phyloP scores from a whole-genome alignment of 2,113 vertebrate genomes.

The Origma solitaria region DNA sequence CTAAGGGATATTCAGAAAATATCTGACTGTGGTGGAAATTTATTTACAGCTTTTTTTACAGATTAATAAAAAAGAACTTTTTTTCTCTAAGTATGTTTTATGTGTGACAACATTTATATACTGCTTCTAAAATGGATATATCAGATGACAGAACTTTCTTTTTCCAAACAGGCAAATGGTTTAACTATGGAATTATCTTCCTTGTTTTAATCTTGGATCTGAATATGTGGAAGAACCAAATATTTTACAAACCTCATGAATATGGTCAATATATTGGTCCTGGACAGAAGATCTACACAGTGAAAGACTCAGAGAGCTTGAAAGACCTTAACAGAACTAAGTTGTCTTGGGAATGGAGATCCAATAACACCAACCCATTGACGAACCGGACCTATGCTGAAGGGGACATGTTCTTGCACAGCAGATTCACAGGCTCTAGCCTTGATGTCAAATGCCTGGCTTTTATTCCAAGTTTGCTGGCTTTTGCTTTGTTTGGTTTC shows the following conservation, averaged over 20 bases:
- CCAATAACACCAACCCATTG: conserved; percentile 79
- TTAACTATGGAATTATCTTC: conserved; percentile 99
- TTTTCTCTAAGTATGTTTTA: not conserved
- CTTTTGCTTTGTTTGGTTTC: conserved; percentile 93
- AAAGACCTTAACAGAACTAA: conserved; percentile 89
- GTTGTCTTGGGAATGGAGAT: conserved; percentile 91
- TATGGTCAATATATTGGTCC: conserved; percentile 97
- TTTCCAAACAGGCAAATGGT: conserved; percentile 92
- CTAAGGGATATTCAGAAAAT: conserved; percentile 1
- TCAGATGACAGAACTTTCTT: conserved; percentile 52
- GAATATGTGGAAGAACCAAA: conserved; percentile 99
- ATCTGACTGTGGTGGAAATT: not conserved
- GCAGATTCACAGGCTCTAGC: conserved; percentile 87
- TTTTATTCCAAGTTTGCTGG: conserved; percentile 90
- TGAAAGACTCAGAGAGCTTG: conserved; percentile 89
- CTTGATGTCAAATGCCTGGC: conserved; percentile 93
- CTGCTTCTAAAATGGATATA: not conserved
- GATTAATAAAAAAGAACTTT: not conserved
- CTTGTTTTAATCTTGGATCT: conserved; percentile 97
- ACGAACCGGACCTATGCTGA: conserved; percentile 85
- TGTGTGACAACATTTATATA: not conserved
- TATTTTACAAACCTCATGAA: conserved; percentile 96
- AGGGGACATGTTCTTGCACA: conserved; percentile 92
- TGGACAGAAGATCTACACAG: conserved; percentile 93
- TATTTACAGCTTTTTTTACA: conserved; percentile 31